Evolutionary conservation across 2,797 vertebrate species (phyloP), one percentile per base, ranked within the genome.

Genomic region (Pangasius krempfi): DNA sequence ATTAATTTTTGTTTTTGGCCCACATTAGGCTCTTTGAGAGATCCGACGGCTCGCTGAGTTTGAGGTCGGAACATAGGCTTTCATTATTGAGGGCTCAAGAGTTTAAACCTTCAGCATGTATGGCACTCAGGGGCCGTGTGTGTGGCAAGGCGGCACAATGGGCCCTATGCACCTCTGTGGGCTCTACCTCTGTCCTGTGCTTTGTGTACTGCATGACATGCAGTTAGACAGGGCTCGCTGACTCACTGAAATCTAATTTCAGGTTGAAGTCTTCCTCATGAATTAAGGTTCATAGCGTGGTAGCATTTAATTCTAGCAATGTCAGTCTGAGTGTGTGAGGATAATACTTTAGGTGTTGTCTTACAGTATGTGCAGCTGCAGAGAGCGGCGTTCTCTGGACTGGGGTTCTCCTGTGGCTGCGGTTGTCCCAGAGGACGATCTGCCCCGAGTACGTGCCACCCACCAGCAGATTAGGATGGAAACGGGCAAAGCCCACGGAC

Each of bases 401-500:
- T 0, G 99, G 98, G 0, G 98, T 99, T 92, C 98, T 97, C 37
- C 98, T 95, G 94, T 99, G 98, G 79, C 98, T 99, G 92, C 98
- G 97, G 92, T 99, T 99, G 94, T 99, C 99, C 99, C 99, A 99
- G 89, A 99, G 92, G 85, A 99, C 98, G 27, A 99, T 99, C 94
- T 99, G 98, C 82, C 98, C 98, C 0, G 98, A 99, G 92, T 99
- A 98, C 0, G 98, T 99, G 72, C 98, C 98, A 82, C 98, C 98
- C 25, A 99, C 97, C 0, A 99, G 95, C 88, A 99, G 95, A 93
- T 99, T 99, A 75, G 98, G 98, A 93, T 99, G 98, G 94, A 99
- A 99, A 90, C 96, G 97, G 58, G 98, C 98, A 86, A 99, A 99
- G 91, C 98, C 98, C 91, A 99, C 98, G 0, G 98, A 99, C 95